These are phyloP conservation scores for Peromyscus attwateri DNA, from an alignment of 2,797 vertebrate genomes.

Conservation along the genomic window DNA sequence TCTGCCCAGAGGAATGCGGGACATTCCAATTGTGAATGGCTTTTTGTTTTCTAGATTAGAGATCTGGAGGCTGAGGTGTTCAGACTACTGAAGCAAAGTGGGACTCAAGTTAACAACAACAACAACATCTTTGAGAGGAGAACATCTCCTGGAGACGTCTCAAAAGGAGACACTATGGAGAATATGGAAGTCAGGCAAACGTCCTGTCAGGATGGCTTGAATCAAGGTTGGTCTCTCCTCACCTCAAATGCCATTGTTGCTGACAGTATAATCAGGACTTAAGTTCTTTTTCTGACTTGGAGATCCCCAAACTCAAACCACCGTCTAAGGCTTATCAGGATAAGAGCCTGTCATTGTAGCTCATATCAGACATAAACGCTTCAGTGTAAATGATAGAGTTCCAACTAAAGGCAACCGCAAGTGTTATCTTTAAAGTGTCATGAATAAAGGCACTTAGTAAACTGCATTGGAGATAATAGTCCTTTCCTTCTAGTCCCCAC, in stretches of 20 bases:
- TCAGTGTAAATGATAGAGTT: conserved; percentile 39
- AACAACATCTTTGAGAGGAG: conserved; percentile 94
- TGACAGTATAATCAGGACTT: neutral
- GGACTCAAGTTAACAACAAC: conserved; percentile 98
- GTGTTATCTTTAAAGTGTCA: conserved; percentile 33
- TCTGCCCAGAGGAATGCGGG: neutral
- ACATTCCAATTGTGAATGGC: neutral
- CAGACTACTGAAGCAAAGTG: conserved; percentile 97
- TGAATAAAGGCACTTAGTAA: neutral
- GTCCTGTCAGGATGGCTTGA: conserved; percentile 86
- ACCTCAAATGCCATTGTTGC: neutral
- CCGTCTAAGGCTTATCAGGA: conserved; percentile 8
- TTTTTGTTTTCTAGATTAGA: conserved; percentile 91
- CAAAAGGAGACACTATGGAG: conserved; percentile 87
- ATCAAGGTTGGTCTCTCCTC: conserved; percentile 88
- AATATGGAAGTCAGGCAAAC: conserved; percentile 87
- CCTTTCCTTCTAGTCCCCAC: neutral
- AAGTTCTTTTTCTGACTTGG: conserved; percentile 5
- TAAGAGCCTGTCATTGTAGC: neutral
- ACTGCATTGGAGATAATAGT: neutral
- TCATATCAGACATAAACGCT: conserved; percentile 20
- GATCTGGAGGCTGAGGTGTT: conserved; percentile 96
- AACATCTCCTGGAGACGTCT: conserved; percentile 86
- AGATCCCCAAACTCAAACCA: conserved; percentile 11
- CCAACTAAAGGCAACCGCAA: neutral